Evolutionary conservation across 1,140 invertebrate species (phyloP), one percentile per base, ranked within the genome.

Genomic region (Sweltsa coloradensis): DNA sequence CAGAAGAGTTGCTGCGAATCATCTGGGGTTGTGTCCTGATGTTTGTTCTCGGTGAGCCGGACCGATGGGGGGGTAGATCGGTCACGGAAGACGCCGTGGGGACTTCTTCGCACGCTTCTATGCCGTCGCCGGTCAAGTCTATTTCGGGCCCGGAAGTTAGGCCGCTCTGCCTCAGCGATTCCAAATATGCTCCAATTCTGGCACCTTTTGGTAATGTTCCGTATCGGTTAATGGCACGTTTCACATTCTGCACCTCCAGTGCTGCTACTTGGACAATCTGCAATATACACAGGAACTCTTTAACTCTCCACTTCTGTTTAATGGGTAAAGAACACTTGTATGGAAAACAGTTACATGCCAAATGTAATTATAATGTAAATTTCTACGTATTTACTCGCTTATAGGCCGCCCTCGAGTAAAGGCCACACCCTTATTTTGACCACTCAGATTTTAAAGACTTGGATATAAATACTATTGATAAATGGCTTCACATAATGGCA

Each of bases 201-300:
- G 90, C 89, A 39, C 88, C 90, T 68, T 97, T 99, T 0, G 94
- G 94, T 48, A 93, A 61, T 9, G 95, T 97, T 4, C 94, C 94
- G 62, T 96, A 97, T n/a, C 90, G 77, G 67, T 91, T 95, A 45
- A 96, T 95, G 5, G 91, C 91, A 53, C 89, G 80, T 59, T 93
- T 89, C 44, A 97, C 91, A 73, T 97, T 97, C 66, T 95, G 89
- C 52, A 95, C 91, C 69, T 97, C 93, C 49, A 97, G 70, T 13
- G 91, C 87, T 51, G 87, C 89, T 44, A 93, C 85, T 46, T 71
- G 70, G 16, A 85, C 78, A 52, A 76, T 71, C 66, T 75, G 65
- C 51, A 70, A 68, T 39, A 63, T n/a, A n/a, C n/a, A n/a, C n/a
- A n/a, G n/a, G n/a, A n/a, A n/a, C n/a, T n/a, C n/a, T n/a, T n/a